A percentile compares a stretch with the other conserved stretches of the same genome.
phyloP scores from a whole-genome alignment of 1,140 invertebrate species.

The Anagrus nilaparvatae region DNA sequence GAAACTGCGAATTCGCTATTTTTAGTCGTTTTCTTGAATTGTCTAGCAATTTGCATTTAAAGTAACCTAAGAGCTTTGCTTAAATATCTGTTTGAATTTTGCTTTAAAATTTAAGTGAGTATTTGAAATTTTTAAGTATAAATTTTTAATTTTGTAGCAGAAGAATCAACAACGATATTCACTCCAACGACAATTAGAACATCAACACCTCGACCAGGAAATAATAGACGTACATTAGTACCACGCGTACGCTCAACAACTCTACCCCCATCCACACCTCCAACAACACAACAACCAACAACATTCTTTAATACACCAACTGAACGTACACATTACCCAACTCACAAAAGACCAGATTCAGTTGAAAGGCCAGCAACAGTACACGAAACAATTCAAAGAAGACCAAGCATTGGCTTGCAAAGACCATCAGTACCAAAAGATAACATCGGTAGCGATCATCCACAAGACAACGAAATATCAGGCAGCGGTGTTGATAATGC shows the following conservation, averaged over 20 bases:
- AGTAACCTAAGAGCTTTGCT: too few relatives aligned
- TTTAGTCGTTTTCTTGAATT: too few relatives aligned
- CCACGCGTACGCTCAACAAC: conserved; percentile 17
- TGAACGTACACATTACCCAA: background rate
- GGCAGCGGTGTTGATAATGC: conserved; percentile 45
- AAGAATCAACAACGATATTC: conserved; percentile 14
- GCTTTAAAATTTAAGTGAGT: too few relatives aligned
- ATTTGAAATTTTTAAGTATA: too few relatives aligned
- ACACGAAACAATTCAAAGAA: conserved; percentile 28
- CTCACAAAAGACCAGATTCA: conserved; percentile 4
- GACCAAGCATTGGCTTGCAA: conserved; percentile 30
- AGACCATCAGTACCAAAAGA: conserved; percentile 19
- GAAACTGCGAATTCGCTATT: too few relatives aligned
- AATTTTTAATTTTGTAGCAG: background rate
- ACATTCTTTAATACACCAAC: conserved; percentile 8
- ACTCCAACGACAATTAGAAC: conserved; percentile 25
- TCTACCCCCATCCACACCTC: background rate
- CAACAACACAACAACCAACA: conserved; percentile 10
- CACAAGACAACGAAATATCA: conserved; percentile 48
- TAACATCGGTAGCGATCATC: conserved; percentile 34
- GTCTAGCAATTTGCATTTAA: too few relatives aligned
- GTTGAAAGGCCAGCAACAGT: conserved; percentile 33
- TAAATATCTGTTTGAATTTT: too few relatives aligned
- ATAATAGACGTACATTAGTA: too few relatives aligned
- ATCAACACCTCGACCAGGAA: conserved; percentile 24